These are phyloP conservation scores for Ramazzottius varieornatus DNA, from an alignment of 2,888 invertebrate genomes.

Conservation along the genomic window DNA sequence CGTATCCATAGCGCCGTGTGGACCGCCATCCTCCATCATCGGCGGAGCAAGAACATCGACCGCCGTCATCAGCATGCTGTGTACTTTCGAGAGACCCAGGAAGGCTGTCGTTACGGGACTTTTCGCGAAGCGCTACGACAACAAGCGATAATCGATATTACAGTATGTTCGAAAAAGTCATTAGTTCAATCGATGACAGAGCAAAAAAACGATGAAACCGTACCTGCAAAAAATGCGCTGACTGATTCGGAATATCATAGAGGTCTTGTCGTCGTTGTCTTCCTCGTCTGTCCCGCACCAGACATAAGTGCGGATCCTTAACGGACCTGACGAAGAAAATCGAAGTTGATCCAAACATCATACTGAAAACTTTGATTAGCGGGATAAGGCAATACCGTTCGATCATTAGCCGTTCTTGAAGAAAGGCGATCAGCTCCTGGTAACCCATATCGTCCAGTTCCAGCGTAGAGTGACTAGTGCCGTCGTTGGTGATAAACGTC, in stretches of 20 bases:
- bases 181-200: not conserved
- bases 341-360: constrained; percentile 14
- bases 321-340: constrained; percentile 37
- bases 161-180: not conserved
- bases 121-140: constrained; percentile 27
- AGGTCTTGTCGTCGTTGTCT: constrained; percentile 16
- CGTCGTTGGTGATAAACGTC: not conserved
- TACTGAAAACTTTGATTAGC: too few relatives aligned
- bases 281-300: constrained; percentile 35
- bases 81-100: constrained; percentile 61
- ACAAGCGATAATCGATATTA: constrained; percentile 5
- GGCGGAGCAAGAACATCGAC: constrained; percentile 22
- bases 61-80: constrained; percentile 29
- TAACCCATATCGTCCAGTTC: not conserved
- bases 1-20: constrained; percentile 8
- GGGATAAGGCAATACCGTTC: too few relatives aligned
- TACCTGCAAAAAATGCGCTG: constrained; percentile 1
- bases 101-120: constrained; percentile 56
- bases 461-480: not conserved
- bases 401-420: not conserved
- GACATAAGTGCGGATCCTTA: constrained; percentile 40
- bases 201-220: not conserved
- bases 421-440: not conserved
- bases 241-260: not conserved
- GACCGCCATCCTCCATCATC: constrained; percentile 11